These are phyloP conservation scores for Amblyjoppa proteus DNA, from an alignment of 2,888 invertebrate genomes.

Conservation along the genomic window DNA sequence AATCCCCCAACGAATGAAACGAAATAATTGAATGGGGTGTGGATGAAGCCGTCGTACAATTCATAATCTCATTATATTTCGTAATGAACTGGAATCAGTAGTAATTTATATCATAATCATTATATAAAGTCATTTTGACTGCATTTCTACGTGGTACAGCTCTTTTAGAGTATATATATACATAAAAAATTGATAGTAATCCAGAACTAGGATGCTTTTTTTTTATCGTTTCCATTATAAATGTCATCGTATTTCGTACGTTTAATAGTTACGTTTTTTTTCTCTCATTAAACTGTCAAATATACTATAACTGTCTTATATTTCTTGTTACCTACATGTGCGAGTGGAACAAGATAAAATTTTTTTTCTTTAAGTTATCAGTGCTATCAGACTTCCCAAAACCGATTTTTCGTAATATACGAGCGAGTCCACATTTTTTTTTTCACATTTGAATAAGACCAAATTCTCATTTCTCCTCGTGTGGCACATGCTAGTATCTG, in stretches of 20 bases:
- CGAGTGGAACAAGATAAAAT: conserved; percentile 62
- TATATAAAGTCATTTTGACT: conserved; percentile 69
- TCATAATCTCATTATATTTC: conserved; percentile 69
- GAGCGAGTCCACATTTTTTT: conserved; percentile 35
- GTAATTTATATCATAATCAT: conserved; percentile 67
- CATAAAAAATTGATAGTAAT: conserved; percentile 66
- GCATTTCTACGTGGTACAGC: conserved; percentile 67
- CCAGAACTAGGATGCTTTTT: conserved; percentile 58
- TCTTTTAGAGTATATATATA: conserved; percentile 67
- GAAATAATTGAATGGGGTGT: conserved; percentile 5
- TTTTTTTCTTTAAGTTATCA: conserved; percentile 54
- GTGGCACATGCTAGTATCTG: conserved; percentile 59
- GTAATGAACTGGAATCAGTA: conserved; percentile 67
- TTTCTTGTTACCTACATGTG: conserved; percentile 62
- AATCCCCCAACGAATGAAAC: not conserved
- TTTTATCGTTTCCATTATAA: conserved; percentile 55
- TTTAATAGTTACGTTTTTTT: conserved; percentile 54
- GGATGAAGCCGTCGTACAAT: conserved; percentile 49
- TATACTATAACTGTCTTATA: conserved; percentile 63
- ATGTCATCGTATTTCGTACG: conserved; percentile 57
- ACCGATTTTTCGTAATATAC: conserved; percentile 53
- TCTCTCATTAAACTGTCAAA: conserved; percentile 54
- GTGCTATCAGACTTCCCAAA: conserved; percentile 63
- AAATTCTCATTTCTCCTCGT: conserved; percentile 37
- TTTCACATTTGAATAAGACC: conserved; percentile 3